Evolutionary conservation across 2,888 invertebrate genomes (phyloP).

Genomic region (Rhimphoctona megacephalus): DNA sequence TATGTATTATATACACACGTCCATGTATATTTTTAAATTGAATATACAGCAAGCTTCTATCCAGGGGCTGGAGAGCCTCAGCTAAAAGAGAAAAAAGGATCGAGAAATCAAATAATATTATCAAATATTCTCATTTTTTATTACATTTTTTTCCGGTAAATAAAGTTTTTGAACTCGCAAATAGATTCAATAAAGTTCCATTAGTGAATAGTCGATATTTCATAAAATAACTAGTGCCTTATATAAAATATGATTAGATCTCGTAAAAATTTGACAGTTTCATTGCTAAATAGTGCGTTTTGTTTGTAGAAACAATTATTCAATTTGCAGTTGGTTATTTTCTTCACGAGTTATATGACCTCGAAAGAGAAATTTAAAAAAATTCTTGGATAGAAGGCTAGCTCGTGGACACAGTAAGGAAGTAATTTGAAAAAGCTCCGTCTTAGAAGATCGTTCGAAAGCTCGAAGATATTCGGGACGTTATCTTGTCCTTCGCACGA

Average conservation of each 20-base stretch:
- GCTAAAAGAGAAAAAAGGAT: slow-evolving; percentile 24
- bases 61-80: slow-evolving; percentile 22
- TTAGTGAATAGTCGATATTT: too few relatives aligned
- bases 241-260: too few relatives aligned
- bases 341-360: background rate
- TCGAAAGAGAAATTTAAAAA: background rate
- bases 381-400: background rate
- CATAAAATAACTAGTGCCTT: too few relatives aligned
- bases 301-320: background rate
- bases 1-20: background rate
- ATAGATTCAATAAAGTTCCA: background rate
- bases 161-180: background rate
- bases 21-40: slow-evolving; percentile 32
- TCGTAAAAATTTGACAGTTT: background rate
- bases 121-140: background rate
- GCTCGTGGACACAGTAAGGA: slow-evolving; percentile 28
- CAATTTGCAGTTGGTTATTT: background rate
- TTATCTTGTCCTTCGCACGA: slow-evolving; percentile 65
- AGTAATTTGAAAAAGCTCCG: slow-evolving; percentile 40
- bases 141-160: background rate
- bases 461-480: slow-evolving; percentile 52
- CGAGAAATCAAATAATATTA: slow-evolving; percentile 25
- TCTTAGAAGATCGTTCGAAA: slow-evolving; percentile 27
- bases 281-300: too few relatives aligned
- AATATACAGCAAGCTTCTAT: slow-evolving; percentile 35